These are phyloP conservation scores for Thermophis baileyi DNA, from an alignment of 2,113 vertebrate species.

Conservation along the genomic window DNA sequence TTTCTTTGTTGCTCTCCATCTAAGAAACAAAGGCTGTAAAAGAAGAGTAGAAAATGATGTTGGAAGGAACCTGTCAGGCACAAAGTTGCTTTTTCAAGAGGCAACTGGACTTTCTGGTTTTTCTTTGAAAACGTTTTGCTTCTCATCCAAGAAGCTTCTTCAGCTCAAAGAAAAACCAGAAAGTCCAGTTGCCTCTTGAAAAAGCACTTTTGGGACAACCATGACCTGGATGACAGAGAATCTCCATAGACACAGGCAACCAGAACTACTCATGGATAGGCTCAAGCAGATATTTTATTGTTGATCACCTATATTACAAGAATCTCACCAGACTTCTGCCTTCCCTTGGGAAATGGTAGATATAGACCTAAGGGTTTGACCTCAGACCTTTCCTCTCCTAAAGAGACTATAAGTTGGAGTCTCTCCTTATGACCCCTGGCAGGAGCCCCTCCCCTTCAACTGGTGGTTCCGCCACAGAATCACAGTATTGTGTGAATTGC, in stretches of 20 bases:
- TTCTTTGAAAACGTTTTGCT: no score
- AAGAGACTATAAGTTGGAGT: not conserved
- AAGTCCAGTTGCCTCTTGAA: no score
- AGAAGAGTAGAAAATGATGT: not conserved
- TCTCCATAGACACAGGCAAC: not conserved
- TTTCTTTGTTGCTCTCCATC: not conserved
- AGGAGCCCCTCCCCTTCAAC: not conserved
- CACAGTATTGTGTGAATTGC: not conserved
- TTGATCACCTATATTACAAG: not conserved
- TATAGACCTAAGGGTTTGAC: not conserved
- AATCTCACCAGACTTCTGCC: not conserved
- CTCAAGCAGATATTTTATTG: not conserved
- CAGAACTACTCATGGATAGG: not conserved
- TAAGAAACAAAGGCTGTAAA: not conserved
- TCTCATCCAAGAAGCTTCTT: no score
- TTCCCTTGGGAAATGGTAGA: not conserved
- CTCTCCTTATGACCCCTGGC: not conserved
- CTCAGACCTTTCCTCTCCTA: not conserved
- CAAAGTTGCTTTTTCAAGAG: not conserved
- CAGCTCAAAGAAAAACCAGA: no score
- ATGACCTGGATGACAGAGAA: no score
- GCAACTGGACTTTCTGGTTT: no score
- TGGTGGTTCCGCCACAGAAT: not conserved
- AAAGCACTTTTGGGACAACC: no score
- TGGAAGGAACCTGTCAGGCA: not conserved